Evolutionary conservation across 1,140 invertebrate genomes (phyloP).

Genomic region (Eufriesea mexicana): DNA sequence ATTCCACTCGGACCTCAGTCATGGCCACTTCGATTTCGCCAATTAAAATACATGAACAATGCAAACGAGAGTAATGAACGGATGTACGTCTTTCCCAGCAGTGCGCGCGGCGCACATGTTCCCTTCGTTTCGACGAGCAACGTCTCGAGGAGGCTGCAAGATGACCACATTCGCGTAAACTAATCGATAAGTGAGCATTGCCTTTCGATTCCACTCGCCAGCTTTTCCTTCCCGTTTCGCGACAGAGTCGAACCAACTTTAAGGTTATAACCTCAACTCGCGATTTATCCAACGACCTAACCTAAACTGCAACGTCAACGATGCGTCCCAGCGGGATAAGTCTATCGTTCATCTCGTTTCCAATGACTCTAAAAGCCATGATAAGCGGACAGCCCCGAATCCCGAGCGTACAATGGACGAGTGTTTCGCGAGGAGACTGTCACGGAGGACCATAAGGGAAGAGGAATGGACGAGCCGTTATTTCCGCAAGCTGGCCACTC

Average conservation of each 20-base stretch:
- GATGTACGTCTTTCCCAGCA: neutral
- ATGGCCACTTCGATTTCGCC: conserved; percentile 8
- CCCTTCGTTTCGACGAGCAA: neutral
- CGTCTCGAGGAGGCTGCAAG: neutral
- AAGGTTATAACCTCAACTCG: neutral
- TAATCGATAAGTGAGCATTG: neutral
- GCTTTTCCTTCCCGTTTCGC: no score
- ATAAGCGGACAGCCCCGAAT: neutral
- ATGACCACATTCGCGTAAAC: neutral
- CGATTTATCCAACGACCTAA: neutral
- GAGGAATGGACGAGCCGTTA: conserved; percentile 57
- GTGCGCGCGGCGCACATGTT: neutral
- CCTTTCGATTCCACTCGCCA: neutral
- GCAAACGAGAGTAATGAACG: neutral
- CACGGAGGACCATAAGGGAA: neutral
- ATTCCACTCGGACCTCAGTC: neutral
- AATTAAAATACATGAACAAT: neutral
- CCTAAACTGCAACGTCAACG: neutral
- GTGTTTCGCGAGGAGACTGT: neutral
- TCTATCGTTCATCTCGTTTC: neutral
- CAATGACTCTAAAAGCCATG: neutral
- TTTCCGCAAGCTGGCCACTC: conserved; percentile 53
- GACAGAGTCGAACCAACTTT: neutral
- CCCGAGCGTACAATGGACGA: conserved; percentile 32
- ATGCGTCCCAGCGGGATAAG: neutral